Evolutionary conservation across 1,140 invertebrate species (phyloP).

Genomic region (Whitmania pigra): DNA sequence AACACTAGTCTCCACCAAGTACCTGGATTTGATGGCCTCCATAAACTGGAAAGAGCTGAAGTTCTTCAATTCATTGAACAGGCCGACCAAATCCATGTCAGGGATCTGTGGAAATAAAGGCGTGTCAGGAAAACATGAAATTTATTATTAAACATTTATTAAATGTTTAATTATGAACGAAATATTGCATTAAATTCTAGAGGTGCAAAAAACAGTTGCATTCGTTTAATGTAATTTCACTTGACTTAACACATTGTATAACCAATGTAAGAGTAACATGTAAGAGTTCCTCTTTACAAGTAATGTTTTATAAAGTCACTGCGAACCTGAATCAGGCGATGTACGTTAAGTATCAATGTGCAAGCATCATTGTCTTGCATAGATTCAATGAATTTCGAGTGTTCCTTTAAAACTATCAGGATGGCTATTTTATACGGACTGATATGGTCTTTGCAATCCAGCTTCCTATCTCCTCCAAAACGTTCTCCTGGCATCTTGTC

Average conservation of each 20-base stretch:
- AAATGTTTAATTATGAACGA: too few species aligned
- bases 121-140: too few species aligned
- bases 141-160: too few species aligned
- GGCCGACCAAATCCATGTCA: too few species aligned
- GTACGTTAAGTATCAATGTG: constrained; percentile 35
- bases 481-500: background rate
- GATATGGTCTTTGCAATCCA: constrained; percentile 31
- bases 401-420: constrained; percentile 35
- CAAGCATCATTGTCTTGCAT: constrained; percentile 26
- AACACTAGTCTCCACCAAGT: constrained; percentile 15
- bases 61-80: constrained; percentile 17
- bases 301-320: background rate
- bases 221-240: too few species aligned
- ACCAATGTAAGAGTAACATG: too few species aligned
- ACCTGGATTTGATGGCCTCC: background rate
- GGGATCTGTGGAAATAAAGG: too few species aligned
- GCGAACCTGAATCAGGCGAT: constrained; percentile 37
- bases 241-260: too few species aligned
- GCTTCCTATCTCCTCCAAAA: background rate
- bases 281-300: too few species aligned
- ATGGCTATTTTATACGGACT: constrained; percentile 39
- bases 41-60: constrained; percentile 1
- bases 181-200: too few species aligned
- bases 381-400: constrained; percentile 29
- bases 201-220: too few species aligned